Base-by-base conservation (phyloP, 1,140 invertebrate species). In the Drosophila punjabiensis region DNA sequence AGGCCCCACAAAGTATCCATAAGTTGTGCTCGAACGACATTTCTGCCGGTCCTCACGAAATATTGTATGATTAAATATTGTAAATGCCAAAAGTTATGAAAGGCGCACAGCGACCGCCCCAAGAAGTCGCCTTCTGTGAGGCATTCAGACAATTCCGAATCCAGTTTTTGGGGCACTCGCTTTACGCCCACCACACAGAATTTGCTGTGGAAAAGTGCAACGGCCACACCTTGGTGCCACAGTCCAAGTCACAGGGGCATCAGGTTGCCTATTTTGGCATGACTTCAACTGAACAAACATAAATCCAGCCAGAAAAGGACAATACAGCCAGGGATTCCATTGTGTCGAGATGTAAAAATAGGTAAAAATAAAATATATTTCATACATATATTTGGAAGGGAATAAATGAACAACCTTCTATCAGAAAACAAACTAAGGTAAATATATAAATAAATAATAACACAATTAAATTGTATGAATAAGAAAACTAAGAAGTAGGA, bases 31-130 rank as follows among this genome's bases (percentile, higher is more conserved):
- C 48, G 61, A 63, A 78, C 82, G 69, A 86, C 83, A 86, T 76
- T 74, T 80, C 52, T 64, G 74, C 56, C 65, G 43, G 58, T 67
- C 75, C 69, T 79, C 78, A 48, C 63, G 75, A 83, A 89, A 89
- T n/a, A 56, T 56, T 24, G 55, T 56, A 88, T 89, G 85, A 89
- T 88, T 88, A 88, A 88, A 88, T 89, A 89, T 89, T 88, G 86
- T 82, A 88, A 88, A 88, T 88, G 85, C 85, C 84, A 87, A 73
- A 86, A 83, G 81, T 79, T 80, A 68, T 67, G 59, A 67, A 63
- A 67, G 70, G 65, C 60, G 56, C 55, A 43, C 66, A 33, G 45
- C 41, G 70, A 14, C 43, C 50, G 52, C 65, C 60, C 33, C 80
- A 50, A 50, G 66, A 45, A 41, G 55, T 35, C 41, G 28, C 33